Evolutionary conservation across 35 echinoderm and acorn worm species (phyloP).

Genomic region (Apostichopus californicus): DNA sequence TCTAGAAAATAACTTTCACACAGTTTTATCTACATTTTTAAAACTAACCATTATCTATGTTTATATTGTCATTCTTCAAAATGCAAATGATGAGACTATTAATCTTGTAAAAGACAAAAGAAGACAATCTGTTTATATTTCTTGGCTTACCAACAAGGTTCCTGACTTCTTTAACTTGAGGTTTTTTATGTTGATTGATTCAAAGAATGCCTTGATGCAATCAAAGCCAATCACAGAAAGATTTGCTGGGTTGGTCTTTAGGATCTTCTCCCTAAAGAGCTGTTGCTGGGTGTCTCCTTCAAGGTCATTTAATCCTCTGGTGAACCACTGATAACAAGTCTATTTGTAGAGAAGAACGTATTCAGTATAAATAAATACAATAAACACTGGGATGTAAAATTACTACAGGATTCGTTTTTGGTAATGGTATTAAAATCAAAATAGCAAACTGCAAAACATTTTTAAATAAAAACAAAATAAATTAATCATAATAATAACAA

Average conservation of each 20-base stretch:
- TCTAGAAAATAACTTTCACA: too few relatives aligned
- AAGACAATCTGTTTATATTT: background rate
- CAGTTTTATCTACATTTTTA: too few relatives aligned
- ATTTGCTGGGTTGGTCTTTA: slow-evolving; percentile 78
- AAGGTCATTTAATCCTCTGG: slow-evolving; percentile 79
- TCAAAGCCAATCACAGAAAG: slow-evolving; percentile 86
- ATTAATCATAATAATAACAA: too few relatives aligned
- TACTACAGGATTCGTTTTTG: too few relatives aligned
- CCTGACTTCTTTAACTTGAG: slow-evolving; percentile 72
- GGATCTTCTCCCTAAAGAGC: slow-evolving; percentile 86
- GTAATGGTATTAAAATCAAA: too few relatives aligned
- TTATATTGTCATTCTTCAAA: too few relatives aligned
- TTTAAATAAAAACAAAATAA: too few relatives aligned
- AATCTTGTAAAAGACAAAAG: too few relatives aligned
- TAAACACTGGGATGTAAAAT: too few relatives aligned
- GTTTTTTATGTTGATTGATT: slow-evolving; percentile 87
- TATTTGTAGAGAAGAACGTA: background rate
- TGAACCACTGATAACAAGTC: slow-evolving; percentile 98
- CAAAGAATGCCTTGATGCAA: slow-evolving; percentile 94
- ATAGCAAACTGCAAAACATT: too few relatives aligned
- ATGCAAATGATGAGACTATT: too few relatives aligned
- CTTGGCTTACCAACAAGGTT: slow-evolving; percentile 6
- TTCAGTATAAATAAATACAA: background rate
- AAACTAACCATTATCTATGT: too few relatives aligned
- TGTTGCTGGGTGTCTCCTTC: slow-evolving; percentile 94